These are phyloP conservation scores for Melospiza georgiana DNA, from an alignment of 2,113 vertebrate species.

Conservation along the genomic window DNA sequence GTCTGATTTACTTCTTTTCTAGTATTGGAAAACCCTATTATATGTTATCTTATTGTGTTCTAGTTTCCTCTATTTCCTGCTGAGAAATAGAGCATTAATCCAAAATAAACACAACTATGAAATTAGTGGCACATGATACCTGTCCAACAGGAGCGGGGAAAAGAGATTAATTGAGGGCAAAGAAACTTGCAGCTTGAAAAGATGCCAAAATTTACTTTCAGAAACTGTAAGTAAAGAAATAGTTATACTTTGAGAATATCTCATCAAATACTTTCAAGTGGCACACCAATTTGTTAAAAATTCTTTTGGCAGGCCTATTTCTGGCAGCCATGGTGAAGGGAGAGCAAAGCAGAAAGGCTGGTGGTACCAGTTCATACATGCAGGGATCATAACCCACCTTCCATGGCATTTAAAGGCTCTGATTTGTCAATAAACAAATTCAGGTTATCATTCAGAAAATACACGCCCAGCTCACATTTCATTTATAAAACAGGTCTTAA, in stretches of 20 bases:
- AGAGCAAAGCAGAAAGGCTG: neutral
- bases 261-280: neutral
- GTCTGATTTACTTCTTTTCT: neutral
- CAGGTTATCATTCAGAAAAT: neutral
- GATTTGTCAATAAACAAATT: neutral
- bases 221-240: neutral
- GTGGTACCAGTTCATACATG: neutral
- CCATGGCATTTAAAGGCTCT: neutral
- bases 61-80: neutral
- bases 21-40: neutral
- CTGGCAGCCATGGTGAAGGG: neutral
- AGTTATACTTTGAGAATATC: neutral
- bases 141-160: neutral
- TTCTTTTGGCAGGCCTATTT: neutral
- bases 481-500: neutral
- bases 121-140: neutral
- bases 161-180: neutral
- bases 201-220: neutral
- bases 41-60: neutral
- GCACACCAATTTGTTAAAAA: neutral
- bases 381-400: neutral
- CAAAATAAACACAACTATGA: neutral
- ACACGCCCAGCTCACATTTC: neutral
- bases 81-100: neutral
- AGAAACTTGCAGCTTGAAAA: neutral